Evolutionary conservation across 2,113 vertebrate species (phyloP).

Genomic region (Piprites chloris): DNA sequence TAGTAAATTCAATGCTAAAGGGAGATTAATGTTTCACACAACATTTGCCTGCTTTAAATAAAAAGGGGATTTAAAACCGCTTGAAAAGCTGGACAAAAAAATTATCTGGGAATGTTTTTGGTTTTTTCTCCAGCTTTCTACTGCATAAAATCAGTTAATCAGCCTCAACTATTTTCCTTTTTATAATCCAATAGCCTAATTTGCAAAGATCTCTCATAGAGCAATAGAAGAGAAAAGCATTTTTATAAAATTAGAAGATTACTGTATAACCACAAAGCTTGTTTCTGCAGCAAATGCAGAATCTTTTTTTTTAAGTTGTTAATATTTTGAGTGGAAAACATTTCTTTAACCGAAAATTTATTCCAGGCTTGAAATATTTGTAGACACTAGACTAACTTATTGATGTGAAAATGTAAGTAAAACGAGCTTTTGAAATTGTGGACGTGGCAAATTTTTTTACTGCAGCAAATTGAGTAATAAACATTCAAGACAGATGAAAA

Average conservation of each 20-base stretch:
- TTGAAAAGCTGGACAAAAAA: not conserved
- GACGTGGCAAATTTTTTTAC: not conserved
- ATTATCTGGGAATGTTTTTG: not conserved
- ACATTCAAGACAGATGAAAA: not conserved
- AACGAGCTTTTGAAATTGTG: not conserved
- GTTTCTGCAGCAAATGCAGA: not conserved
- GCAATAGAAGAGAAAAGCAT: not conserved
- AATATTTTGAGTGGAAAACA: not conserved
- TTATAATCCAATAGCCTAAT: not conserved
- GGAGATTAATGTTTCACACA: not conserved
- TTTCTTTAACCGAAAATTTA: not conserved
- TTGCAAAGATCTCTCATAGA: not conserved
- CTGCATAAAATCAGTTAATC: not conserved
- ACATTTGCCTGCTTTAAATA: not conserved
- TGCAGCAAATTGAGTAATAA: not conserved
- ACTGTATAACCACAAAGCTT: not conserved
- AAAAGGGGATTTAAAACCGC: not conserved
- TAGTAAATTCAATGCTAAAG: not conserved
- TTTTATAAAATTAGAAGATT: slow-evolving; percentile 13
- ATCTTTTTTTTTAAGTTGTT: not conserved
- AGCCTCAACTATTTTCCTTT: slow-evolving; percentile 13
- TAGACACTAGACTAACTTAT: not conserved
- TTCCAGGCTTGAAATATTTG: not conserved
- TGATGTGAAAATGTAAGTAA: not conserved
- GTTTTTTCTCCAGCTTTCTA: not conserved